A percentile compares a stretch with the other conserved stretches of the same genome.
Evolutionary conservation across 2,797 vertebrate species (phyloP).

Genomic region (Nothura maculosa): DNA sequence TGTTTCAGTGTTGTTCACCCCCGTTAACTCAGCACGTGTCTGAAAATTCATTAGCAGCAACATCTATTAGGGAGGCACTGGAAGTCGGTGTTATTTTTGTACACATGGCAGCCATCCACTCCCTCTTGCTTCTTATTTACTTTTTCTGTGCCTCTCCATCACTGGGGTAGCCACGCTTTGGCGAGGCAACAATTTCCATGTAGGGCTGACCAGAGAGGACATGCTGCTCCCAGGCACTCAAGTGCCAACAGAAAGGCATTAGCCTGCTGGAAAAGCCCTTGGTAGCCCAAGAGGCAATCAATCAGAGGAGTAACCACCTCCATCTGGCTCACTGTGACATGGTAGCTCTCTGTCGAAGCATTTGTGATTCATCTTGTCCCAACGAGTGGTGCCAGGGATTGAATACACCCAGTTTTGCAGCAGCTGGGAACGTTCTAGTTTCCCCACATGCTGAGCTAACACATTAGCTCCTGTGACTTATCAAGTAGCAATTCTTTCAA

Average conservation of each 20-base stretch:
- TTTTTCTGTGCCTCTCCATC: background rate
- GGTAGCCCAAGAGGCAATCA: conserved; percentile 80
- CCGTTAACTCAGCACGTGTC: conserved; percentile 23
- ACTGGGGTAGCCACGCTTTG: rapidly evolving
- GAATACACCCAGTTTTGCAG: conserved; percentile 43
- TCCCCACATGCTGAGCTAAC: conserved; percentile 73
- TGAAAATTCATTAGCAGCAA: conserved; percentile 48
- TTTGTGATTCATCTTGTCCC: conserved; percentile 83
- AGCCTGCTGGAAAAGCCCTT: conserved; percentile 77
- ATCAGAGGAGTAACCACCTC: conserved; percentile 82
- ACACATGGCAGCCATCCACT: rapidly evolving
- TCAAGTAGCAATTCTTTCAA: conserved; percentile 81
- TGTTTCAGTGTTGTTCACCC: background rate
- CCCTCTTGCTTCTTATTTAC: background rate
- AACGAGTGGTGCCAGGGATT: conserved; percentile 76
- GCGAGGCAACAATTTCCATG: conserved; percentile 21
- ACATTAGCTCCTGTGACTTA: conserved; percentile 76
- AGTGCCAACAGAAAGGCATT: conserved; percentile 74
- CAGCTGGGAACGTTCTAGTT: conserved; percentile 79
- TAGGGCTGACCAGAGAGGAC: conserved; percentile 60
- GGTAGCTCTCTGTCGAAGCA: conserved; percentile 74
- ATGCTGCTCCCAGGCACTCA: conserved; percentile 11
- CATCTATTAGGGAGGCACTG: background rate
- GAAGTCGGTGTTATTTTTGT: background rate
- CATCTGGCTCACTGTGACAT: conserved; percentile 81